phyloP scores from a whole-genome alignment of 2,888 invertebrate genomes.

The Hybos culiciformis region DNA sequence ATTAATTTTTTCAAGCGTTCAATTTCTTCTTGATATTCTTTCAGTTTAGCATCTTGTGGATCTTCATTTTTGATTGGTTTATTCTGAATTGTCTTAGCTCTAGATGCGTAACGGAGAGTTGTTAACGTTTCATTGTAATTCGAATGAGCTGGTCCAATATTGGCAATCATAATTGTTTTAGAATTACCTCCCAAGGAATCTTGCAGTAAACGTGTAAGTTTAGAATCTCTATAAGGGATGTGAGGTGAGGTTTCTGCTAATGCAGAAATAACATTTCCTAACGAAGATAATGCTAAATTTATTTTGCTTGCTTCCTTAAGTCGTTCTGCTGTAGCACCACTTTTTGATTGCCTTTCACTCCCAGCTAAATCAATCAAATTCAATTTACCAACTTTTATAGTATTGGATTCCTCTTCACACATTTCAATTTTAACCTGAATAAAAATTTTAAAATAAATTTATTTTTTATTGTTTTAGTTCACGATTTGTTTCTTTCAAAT shows the following conservation, averaged over 20 bases:
- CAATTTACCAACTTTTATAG: constrained; percentile 72
- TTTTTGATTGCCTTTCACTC: constrained; percentile 93
- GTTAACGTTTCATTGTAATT: constrained; percentile 97
- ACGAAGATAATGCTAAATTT: constrained; percentile 89
- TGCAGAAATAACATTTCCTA: constrained; percentile 97
- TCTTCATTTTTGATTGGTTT: constrained; percentile 98
- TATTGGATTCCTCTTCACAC: constrained; percentile 50
- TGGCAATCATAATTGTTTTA: constrained; percentile 98
- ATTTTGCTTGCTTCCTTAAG: constrained; percentile 95
- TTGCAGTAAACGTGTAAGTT: constrained; percentile 87
- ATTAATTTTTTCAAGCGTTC: constrained; percentile 46
- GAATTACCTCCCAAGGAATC: constrained; percentile 98
- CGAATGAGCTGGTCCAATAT: constrained; percentile 93
- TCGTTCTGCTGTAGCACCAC: constrained; percentile 85
- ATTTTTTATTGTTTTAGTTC: too few species aligned
- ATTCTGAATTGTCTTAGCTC: constrained; percentile 98
- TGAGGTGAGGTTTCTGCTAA: constrained; percentile 89
- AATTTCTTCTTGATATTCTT: constrained; percentile 93
- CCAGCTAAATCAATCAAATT: constrained; percentile 98
- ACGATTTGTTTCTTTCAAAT: too few species aligned
- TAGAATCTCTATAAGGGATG: constrained; percentile 95
- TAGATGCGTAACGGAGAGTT: constrained; percentile 89
- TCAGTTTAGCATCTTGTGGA: constrained; percentile 91
- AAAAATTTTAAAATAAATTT: too few species aligned
- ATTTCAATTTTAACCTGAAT: constrained; percentile 97